phyloP scores from a whole-genome alignment of 2,888 invertebrate species.

The Ptilodon capucinus region DNA sequence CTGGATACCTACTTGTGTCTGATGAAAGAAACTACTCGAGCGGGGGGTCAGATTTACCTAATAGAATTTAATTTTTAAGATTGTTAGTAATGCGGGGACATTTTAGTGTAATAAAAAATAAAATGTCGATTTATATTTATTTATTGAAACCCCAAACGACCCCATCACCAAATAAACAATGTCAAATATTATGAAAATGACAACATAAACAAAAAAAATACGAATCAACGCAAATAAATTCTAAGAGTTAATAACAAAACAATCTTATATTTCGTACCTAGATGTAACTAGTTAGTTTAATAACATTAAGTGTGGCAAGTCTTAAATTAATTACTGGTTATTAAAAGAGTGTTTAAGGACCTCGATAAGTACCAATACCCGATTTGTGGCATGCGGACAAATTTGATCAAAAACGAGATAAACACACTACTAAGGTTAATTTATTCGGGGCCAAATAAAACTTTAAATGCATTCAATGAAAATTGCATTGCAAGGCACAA shows the following conservation, averaged over 20 bases:
- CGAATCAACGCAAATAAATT: constrained; percentile 27
- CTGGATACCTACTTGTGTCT: too few species aligned
- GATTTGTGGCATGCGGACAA: constrained; percentile 13
- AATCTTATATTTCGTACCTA: too few species aligned
- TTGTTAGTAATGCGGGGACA: not conserved
- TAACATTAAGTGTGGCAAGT: too few species aligned
- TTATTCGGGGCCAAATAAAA: too few species aligned
- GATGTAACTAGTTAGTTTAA: too few species aligned
- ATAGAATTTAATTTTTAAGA: not conserved
- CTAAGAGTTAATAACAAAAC: not conserved
- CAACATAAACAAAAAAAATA: constrained; percentile 16
- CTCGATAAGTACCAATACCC: not conserved
- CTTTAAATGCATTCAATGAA: too few species aligned
- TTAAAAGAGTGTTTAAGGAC: not conserved
- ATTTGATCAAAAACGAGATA: too few species aligned
- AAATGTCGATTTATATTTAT: constrained; percentile 13
- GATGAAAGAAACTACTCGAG: too few species aligned
- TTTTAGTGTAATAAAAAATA: not conserved
- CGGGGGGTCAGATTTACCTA: too few species aligned
- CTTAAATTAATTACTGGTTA: not conserved
- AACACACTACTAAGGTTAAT: too few species aligned
- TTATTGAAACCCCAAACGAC: constrained; percentile 54
- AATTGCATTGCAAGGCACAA: too few species aligned
- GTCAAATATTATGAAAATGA: constrained; percentile 24
- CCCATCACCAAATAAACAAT: constrained; percentile 44